phyloP scores from a whole-genome alignment of 2,888 invertebrate species.

The Lobophora halterata region DNA sequence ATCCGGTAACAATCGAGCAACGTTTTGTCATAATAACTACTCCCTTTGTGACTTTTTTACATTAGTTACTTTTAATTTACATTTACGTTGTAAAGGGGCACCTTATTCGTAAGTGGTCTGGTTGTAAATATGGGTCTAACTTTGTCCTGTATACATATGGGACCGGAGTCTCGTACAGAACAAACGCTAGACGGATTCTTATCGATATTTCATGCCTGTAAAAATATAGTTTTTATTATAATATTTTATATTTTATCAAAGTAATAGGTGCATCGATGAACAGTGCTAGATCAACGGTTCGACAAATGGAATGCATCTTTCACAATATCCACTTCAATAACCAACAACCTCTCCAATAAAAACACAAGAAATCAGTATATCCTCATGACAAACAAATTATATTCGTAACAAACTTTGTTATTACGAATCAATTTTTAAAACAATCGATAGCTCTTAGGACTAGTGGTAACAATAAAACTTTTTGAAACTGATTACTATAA shows the following conservation, averaged over 20 bases:
- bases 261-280: conserved; percentile 69
- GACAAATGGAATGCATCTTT: conserved; percentile 76
- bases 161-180: conserved; percentile 34
- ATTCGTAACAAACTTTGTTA: conserved; percentile 47
- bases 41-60: conserved; percentile 71
- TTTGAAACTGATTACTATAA: conserved; percentile 51
- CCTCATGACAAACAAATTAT: conserved; percentile 47
- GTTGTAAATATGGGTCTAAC: conserved; percentile 49
- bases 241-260: conserved; percentile 52
- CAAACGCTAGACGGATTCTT: conserved; percentile 45
- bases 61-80: conserved; percentile 51
- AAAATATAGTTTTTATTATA: conserved; percentile 57
- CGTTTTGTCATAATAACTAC: conserved; percentile 64
- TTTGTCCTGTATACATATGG: conserved; percentile 16
- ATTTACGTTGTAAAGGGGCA: conserved; percentile 44
- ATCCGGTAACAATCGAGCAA: conserved; percentile 77
- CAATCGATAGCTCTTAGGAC: conserved; percentile 71
- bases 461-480: conserved; percentile 79
- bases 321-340: conserved; percentile 64
- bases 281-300: conserved; percentile 67
- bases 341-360: conserved; percentile 59
- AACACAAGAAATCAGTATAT: conserved; percentile 56
- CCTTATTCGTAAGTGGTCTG: conserved; percentile 58
- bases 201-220: conserved; percentile 56
- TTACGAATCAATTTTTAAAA: conserved; percentile 52